Conservation (phyloP, 2,888 invertebrate genomes). For the Dryobota labecula region DNA sequence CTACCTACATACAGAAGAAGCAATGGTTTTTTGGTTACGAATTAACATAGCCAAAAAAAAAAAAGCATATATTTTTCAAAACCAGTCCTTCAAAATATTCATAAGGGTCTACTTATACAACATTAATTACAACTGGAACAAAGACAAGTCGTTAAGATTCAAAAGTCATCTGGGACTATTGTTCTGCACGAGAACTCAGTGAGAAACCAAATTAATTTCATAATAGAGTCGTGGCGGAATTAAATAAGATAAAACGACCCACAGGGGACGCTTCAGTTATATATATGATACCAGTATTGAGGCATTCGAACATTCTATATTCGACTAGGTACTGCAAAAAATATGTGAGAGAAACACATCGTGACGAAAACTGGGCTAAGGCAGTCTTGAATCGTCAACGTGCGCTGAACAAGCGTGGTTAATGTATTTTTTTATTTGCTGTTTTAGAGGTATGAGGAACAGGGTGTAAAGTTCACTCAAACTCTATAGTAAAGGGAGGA, state of each 20-base stretch:
- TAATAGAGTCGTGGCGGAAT: conserved; percentile 42
- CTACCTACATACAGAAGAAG: not conserved
- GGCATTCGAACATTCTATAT: not conserved
- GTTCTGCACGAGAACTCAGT: conserved; percentile 48
- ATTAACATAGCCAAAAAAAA: not conserved
- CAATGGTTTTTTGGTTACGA: not conserved
- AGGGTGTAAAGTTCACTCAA: no score
- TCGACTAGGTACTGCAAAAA: not conserved
- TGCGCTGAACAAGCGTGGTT: not conserved
- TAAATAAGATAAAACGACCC: conserved; percentile 41
- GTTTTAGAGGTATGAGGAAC: no score
- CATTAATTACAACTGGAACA: conserved; percentile 46
- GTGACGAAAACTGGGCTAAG: not conserved
- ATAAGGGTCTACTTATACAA: conserved; percentile 26
- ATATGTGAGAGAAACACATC: not conserved
- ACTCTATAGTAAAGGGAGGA: no score
- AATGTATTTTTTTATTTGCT: no score
- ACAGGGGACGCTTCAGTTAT: conserved; percentile 11
- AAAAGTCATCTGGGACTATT: conserved; percentile 52
- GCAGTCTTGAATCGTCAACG: not conserved
- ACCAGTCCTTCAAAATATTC: conserved; percentile 2
- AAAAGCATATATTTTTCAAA: not conserved
- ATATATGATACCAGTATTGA: conserved; percentile 30
- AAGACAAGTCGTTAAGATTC: conserved; percentile 41
- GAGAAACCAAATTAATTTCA: conserved; percentile 49